These are phyloP conservation scores for Platycheirus rosarum DNA, from an alignment of 2,888 invertebrate species.

Conservation along the genomic window DNA sequence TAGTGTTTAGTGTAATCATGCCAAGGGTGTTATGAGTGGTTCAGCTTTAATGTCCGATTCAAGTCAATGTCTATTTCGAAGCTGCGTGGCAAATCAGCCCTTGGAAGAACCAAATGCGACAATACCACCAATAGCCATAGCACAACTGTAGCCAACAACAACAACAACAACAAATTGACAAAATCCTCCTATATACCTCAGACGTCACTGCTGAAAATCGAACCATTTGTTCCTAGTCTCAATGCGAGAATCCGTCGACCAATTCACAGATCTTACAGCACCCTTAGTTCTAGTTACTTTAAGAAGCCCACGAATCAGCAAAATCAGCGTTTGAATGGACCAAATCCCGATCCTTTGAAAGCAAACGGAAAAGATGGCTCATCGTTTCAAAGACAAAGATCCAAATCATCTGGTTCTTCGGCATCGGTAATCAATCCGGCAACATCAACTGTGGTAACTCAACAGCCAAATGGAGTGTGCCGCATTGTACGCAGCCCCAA, in stretches of 20 bases:
- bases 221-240: conserved; percentile 82
- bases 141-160: conserved; percentile 70
- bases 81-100: conserved; percentile 79
- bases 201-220: conserved; percentile 82
- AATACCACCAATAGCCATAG: conserved; percentile 57
- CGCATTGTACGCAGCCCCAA: conserved; percentile 88
- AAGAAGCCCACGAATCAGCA: conserved; percentile 74
- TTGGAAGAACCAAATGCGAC: conserved; percentile 75
- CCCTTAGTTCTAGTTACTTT: conserved; percentile 79
- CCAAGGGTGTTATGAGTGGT: conserved; percentile 65
- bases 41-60: conserved; percentile 58
- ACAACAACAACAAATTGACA: conserved; percentile 60
- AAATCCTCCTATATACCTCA: conserved; percentile 79
- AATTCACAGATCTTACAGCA: conserved; percentile 82
- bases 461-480: conserved; percentile 81
- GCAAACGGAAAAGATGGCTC: conserved; percentile 72
- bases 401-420: conserved; percentile 75
- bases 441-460: conserved; percentile 77
- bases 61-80: conserved; percentile 81
- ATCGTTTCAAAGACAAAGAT: conserved; percentile 74
- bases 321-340: conserved; percentile 58
- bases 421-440: conserved; percentile 61
- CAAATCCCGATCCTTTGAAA: conserved; percentile 57
- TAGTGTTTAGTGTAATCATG: conserved; percentile 37
- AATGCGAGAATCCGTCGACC: conserved; percentile 80